A percentile compares a stretch with the other conserved stretches of the same genome.
phyloP scores from a whole-genome alignment of 2,888 invertebrate genomes.

The Mimas tiliae region DNA sequence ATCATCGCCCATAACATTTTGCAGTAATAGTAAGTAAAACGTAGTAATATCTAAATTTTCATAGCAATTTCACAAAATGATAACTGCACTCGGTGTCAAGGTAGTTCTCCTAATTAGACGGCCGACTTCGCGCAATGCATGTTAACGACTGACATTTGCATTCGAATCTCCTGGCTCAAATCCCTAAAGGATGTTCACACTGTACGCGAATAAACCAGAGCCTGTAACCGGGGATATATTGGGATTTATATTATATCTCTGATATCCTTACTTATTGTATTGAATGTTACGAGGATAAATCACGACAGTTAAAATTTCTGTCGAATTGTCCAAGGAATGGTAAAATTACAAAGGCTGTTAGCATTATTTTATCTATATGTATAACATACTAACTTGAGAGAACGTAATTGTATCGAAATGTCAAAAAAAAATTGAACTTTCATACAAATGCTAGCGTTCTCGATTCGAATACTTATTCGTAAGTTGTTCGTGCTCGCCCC shows the following conservation, averaged over 20 bases:
- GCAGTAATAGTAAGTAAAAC: slow-evolving; percentile 28
- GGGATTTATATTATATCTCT: background rate
- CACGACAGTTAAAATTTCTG: too few species aligned
- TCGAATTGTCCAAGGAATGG: too few species aligned
- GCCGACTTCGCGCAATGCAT: slow-evolving; percentile 79
- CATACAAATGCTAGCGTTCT: too few species aligned
- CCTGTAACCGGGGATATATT: background rate
- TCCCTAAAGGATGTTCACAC: slow-evolving; percentile 37
- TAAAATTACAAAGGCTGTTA: too few species aligned
- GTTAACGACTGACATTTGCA: slow-evolving; percentile 83
- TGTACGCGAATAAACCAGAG: background rate
- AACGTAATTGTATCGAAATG: too few species aligned
- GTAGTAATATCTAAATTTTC: slow-evolving; percentile 54
- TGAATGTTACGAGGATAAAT: too few species aligned
- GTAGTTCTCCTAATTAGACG: slow-evolving; percentile 78
- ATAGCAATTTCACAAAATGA: slow-evolving; percentile 59
- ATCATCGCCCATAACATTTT: slow-evolving; percentile 27
- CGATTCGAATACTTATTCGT: too few species aligned
- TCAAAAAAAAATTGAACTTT: too few species aligned
- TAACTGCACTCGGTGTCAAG: slow-evolving; percentile 65
- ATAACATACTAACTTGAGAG: too few species aligned
- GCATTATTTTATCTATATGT: too few species aligned
- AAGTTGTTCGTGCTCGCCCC: too few species aligned
- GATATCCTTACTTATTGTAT: too few species aligned
- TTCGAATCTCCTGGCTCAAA: slow-evolving; percentile 54